phyloP scores from a whole-genome alignment of 1,140 invertebrate genomes.

The Drosophila carrolli region DNA sequence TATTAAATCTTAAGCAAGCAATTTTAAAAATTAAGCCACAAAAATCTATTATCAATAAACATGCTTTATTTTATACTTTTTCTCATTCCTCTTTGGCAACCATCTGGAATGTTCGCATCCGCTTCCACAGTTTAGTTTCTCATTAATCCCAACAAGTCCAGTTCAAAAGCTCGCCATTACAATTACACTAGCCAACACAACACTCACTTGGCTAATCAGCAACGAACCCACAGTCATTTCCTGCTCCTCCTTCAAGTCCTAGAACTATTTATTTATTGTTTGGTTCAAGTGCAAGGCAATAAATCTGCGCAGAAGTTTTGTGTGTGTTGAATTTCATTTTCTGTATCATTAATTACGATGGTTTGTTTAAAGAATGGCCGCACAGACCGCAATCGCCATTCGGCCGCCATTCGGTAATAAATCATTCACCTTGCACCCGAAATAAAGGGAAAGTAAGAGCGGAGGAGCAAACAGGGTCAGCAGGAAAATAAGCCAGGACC shows the following conservation, averaged over 20 bases:
- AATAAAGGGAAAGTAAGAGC: constrained; percentile 49
- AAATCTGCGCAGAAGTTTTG: constrained; percentile 48
- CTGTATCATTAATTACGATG: constrained; percentile 52
- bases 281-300: constrained; percentile 54
- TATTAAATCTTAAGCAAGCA: too few relatives aligned
- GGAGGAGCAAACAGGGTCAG: constrained; percentile 19
- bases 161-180: constrained; percentile 1
- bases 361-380: constrained; percentile 47
- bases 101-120: background rate
- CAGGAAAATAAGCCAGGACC: constrained; percentile 38
- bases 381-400: constrained; percentile 30
- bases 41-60: too few relatives aligned
- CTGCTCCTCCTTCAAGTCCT: background rate
- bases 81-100: background rate
- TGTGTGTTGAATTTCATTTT: constrained; percentile 55
- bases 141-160: constrained; percentile 13
- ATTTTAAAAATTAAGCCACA: too few relatives aligned
- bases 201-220: constrained; percentile 38
- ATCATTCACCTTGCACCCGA: constrained; percentile 59
- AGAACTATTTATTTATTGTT: constrained; percentile 48
- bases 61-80: background rate
- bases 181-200: constrained; percentile 31
- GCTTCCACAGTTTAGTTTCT: constrained; percentile 7
- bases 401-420: constrained; percentile 53
- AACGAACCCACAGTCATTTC: constrained; percentile 5